Evolutionary conservation across 2,888 invertebrate species (phyloP).

Genomic region (Lepidochitona cinerea): DNA sequence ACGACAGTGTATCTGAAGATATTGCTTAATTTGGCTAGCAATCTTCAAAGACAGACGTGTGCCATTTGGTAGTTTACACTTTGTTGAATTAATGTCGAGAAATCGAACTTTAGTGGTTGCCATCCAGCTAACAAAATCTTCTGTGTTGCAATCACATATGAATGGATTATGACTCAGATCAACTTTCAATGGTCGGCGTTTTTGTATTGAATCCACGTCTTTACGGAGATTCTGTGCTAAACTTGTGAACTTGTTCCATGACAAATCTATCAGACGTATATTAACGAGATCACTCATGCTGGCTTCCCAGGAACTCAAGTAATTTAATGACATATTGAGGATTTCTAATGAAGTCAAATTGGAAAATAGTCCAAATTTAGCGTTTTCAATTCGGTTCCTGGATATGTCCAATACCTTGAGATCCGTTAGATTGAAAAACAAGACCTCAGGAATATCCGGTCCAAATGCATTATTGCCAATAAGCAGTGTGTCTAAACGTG

Average conservation of each 20-base stretch:
- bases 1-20: neutral
- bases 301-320: neutral
- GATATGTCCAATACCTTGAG: neutral
- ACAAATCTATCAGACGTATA: neutral
- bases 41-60: neutral
- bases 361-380: neutral
- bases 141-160: neutral
- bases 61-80: neutral
- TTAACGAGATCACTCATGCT: neutral
- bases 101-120: neutral
- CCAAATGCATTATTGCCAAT: neutral
- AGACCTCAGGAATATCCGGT: neutral
- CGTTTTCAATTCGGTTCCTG: neutral
- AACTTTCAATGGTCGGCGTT: neutral
- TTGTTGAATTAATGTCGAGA: neutral
- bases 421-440: neutral
- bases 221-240: neutral
- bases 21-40: neutral
- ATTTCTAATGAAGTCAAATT: neutral
- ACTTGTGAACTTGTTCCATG: neutral
- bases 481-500: neutral
- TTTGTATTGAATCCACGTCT: neutral
- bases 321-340: neutral
- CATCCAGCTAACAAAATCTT: neutral
- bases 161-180: neutral